These are phyloP conservation scores for Saguinus midas DNA, from an alignment of 2,113 vertebrate species.

Conservation along the genomic window DNA sequence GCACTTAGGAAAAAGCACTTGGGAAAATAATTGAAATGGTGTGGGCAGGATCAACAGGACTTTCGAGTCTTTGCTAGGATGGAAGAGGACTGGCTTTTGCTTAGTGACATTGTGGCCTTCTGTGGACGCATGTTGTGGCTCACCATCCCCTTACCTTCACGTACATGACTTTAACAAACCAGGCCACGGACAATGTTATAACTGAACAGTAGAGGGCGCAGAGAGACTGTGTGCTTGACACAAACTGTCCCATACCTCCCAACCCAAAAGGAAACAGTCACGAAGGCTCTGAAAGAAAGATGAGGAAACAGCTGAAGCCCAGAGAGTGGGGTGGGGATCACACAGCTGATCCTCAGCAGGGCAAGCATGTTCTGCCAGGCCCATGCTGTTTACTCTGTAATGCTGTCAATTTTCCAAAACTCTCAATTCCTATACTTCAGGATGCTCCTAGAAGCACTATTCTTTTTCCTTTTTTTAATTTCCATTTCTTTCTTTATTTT, in stretches of 20 bases:
- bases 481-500: neutral
- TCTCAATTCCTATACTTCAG: neutral
- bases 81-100: neutral
- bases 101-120: neutral
- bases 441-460: neutral
- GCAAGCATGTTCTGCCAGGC: neutral
- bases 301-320: neutral
- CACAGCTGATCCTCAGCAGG: neutral
- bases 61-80: neutral
- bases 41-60: neutral
- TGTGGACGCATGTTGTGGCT: neutral
- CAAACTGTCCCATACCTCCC: neutral
- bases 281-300: neutral
- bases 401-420: neutral
- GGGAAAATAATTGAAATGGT: neutral
- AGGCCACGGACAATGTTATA: neutral
- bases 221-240: neutral
- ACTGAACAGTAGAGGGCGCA: conserved; percentile 62
- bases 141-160: accelerated
- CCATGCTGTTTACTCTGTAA: neutral
- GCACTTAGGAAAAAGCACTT: neutral
- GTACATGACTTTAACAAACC: neutral
- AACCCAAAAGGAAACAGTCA: neutral
- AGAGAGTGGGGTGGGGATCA: neutral
- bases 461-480: neutral